Percentiles rank a stretch among this genome's conserved stretches.
Conservation (phyloP, 1,140 invertebrate genomes). For the Drosophila trapezifrons region DNA sequence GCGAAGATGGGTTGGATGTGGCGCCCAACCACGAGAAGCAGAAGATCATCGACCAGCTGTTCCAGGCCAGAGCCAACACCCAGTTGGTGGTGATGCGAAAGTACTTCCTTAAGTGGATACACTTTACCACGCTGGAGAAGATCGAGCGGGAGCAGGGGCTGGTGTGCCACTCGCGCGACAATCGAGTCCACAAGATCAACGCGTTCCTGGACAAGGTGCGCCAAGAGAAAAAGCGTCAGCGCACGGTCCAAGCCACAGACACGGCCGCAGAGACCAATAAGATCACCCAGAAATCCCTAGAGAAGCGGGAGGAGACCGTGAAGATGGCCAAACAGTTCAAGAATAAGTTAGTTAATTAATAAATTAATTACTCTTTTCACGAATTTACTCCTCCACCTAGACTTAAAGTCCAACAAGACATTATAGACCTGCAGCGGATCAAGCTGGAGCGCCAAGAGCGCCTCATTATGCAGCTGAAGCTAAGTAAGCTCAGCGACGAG, state of each 20-base stretch:
- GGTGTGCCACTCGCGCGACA: conserved; percentile 20
- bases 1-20: conserved; percentile 26
- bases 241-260: conserved; percentile 14
- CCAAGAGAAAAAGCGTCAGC: conserved; percentile 71
- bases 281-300: conserved; percentile 35
- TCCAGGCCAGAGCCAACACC: conserved; percentile 48
- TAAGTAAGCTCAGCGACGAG: conserved; percentile 87
- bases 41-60: conserved; percentile 74
- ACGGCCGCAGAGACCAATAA: conserved; percentile 13
- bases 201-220: conserved; percentile 83
- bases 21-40: conserved; percentile 57
- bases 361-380: background rate
- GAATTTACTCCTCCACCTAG: conserved; percentile 64
- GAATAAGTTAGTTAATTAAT: conserved; percentile 66
- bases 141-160: conserved; percentile 65
- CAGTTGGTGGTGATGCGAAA: conserved; percentile 68
- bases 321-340: conserved; percentile 77
- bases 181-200: conserved; percentile 79
- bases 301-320: conserved; percentile 48
- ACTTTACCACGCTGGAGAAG: conserved; percentile 78
- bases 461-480: conserved; percentile 87
- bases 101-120: conserved; percentile 83
- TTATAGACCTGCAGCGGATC: conserved; percentile 87
- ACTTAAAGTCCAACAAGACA: conserved; percentile 87
- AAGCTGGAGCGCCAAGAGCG: conserved; percentile 87